Conservation (phyloP, 1,140 invertebrate species). For the Drosophila trapezifrons region DNA sequence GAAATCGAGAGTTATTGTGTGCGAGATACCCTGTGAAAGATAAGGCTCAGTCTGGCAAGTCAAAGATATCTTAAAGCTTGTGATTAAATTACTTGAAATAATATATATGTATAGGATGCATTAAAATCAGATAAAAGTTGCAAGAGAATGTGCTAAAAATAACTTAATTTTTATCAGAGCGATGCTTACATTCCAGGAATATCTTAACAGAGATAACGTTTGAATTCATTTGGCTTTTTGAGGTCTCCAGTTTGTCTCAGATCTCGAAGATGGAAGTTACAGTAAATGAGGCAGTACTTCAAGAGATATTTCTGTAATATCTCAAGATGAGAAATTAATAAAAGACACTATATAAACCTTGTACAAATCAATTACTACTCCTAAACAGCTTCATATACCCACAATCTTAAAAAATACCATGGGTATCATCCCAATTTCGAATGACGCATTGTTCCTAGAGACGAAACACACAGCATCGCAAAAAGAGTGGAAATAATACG, state of each 20-base stretch:
- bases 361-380: too few relatives aligned
- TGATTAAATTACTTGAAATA: background rate
- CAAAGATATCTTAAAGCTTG: conserved; percentile 1
- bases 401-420: too few relatives aligned
- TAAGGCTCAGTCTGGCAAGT: background rate
- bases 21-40: conserved; percentile 10
- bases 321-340: too few relatives aligned
- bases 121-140: background rate
- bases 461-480: conserved; percentile 20
- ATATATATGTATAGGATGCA: background rate
- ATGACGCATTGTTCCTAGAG: conserved; percentile 20
- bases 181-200: background rate
- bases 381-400: background rate
- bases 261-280: too few relatives aligned
- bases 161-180: background rate
- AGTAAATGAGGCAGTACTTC: too few relatives aligned
- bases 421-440: background rate
- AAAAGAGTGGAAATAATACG: conserved; percentile 16
- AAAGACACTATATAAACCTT: too few relatives aligned
- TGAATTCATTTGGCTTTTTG: too few relatives aligned
- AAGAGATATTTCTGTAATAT: too few relatives aligned
- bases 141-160: background rate
- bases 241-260: too few relatives aligned
- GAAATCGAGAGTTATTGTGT: conserved; percentile 13
- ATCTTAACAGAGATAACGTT: background rate